Evolutionary conservation across 37 sponge, comb jelly and placozoan species (phyloP), one percentile per base, ranked within the genome.

Genomic region (Eunapius fragilis): DNA sequence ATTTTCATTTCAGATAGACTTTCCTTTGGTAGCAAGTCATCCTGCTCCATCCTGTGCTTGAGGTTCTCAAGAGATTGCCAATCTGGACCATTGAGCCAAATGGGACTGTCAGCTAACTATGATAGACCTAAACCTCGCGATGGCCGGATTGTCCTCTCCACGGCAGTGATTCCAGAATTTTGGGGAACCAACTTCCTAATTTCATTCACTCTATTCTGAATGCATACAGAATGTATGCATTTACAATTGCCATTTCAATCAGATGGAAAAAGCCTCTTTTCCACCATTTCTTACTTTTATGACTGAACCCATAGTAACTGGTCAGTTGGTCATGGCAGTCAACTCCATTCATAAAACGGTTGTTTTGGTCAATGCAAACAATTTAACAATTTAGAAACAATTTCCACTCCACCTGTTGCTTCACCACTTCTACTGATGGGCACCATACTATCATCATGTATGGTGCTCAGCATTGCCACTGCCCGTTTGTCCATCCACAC

Each of bases 401-500:
- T 9, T 71, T 26, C 28, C 72, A 41, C 58, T 19, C 58, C 58
- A 12, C 58, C 14, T 58, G 58, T 28, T 73, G 9, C 32, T 1
- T 28, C 17, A 73, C 32, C 24, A 14, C 32, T 4, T 17, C 33
- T 73, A 2, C 27, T 33, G 74, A 33, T 73, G 74, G 32, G 74
- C 31, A 73, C 74, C 31, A 73, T 31, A 73, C 45, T 38, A 9
- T 5, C 32, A 14, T 81, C 28, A 34, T 81, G 82, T 34, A 81
- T 70, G 31, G 70, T 81, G n/a, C 36, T 37, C n/a, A 81, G 69
- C 70, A 81, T 35, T 27, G 37, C 27, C 26, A 77, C 45, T 13
- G 34, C 70, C n/a, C 70, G 36, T 41, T 81, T 81, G 82, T 81
- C 82, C 69, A 70, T 68, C 70, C 69, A 81, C 70, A 68, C 69